Evolutionary conservation across 2,113 vertebrate species (phyloP).

Genomic region (Lophura nycthemera): DNA sequence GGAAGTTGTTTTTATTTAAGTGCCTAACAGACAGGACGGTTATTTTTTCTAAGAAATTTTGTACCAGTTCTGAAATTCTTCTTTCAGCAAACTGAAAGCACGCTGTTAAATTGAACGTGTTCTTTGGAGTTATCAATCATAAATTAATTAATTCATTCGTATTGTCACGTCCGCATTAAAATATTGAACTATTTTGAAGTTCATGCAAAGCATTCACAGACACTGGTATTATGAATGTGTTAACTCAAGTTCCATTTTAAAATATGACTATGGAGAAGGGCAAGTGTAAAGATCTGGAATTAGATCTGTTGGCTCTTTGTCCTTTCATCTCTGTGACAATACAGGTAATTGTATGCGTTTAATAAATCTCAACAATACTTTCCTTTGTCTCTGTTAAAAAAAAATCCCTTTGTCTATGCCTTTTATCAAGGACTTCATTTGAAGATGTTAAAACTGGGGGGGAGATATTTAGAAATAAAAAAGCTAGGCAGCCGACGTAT

Average conservation of each 20-base stretch:
- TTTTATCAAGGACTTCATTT: background rate
- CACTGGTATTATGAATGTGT: background rate
- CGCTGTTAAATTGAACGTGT: background rate
- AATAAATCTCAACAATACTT: background rate
- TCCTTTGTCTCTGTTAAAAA: background rate
- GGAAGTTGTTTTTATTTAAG: background rate
- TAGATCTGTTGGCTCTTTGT: conserved; percentile 28
- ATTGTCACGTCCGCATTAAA: background rate
- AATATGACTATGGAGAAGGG: background rate
- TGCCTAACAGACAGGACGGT: background rate
- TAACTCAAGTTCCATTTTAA: conserved; percentile 30
- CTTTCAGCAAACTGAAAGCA: background rate
- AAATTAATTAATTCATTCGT: background rate
- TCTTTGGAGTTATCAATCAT: background rate
- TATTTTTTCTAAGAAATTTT: background rate
- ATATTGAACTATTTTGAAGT: background rate
- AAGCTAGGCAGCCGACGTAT: background rate
- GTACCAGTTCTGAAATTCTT: background rate
- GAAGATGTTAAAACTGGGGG: background rate
- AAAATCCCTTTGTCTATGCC: conserved; percentile 1
- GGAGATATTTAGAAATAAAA: background rate
- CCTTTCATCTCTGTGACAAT: conserved; percentile 43
- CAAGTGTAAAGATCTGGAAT: conserved; percentile 15
- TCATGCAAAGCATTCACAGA: background rate
- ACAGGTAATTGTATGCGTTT: conserved; percentile 42